These are phyloP conservation scores for Pyrrhura leucotis DNA, from an alignment of 2,797 vertebrate genomes.

Conservation along the genomic window DNA sequence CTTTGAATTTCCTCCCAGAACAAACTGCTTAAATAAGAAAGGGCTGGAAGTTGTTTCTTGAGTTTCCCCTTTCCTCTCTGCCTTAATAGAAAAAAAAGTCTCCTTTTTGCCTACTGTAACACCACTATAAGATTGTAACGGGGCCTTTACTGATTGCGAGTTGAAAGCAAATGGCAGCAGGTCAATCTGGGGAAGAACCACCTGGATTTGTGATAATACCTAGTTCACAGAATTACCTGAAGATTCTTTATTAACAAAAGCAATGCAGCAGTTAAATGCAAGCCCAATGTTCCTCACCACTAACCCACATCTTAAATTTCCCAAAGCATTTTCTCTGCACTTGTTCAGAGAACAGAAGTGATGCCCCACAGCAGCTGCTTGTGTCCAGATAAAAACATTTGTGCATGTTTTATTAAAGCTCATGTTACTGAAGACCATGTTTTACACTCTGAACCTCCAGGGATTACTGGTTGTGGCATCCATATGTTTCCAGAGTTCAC, in stretches of 20 bases:
- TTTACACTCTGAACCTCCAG: neutral
- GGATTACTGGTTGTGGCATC: neutral
- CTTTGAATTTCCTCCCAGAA: neutral
- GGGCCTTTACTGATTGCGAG: neutral
- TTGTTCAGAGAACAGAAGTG: neutral
- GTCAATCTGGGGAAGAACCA: neutral
- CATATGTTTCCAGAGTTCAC: neutral
- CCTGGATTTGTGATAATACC: neutral
- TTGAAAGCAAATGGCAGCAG: neutral
- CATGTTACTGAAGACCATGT: accelerated
- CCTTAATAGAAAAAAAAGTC: neutral
- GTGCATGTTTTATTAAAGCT: neutral
- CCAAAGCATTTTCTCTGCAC: neutral
- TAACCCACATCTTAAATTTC: neutral
- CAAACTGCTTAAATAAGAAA: neutral
- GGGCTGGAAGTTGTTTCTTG: neutral
- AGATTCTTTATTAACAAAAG: neutral
- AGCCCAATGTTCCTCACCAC: neutral
- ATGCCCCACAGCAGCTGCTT: neutral
- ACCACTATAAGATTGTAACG: accelerated
- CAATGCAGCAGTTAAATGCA: neutral
- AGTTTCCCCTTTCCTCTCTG: neutral
- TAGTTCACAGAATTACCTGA: neutral
- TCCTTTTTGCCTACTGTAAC: neutral
- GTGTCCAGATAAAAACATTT: neutral